Evolutionary conservation across 2,888 invertebrate genomes (phyloP).

Genomic region (Gandaritis pyraliata): DNA sequence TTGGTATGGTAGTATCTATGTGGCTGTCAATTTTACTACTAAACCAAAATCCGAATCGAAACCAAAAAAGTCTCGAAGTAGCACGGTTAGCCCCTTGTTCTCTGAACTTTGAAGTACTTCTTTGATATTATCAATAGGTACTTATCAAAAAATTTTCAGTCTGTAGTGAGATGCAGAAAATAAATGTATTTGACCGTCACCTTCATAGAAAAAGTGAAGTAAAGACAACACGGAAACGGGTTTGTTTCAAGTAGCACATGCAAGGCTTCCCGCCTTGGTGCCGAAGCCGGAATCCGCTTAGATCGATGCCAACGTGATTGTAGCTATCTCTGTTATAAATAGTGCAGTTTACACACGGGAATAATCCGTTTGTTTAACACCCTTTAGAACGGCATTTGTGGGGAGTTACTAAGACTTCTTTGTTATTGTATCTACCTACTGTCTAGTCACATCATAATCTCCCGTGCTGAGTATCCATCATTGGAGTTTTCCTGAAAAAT

Average conservation of each 20-base stretch:
- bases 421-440: neutral
- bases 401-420: conserved; percentile 25
- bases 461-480: too few species aligned
- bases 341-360: conserved; percentile 31
- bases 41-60: too few species aligned
- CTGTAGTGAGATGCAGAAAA: too few species aligned
- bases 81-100: too few species aligned
- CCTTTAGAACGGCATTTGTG: conserved; percentile 30
- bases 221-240: conserved; percentile 66
- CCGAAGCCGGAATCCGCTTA: conserved; percentile 69
- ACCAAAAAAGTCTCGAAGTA: too few species aligned
- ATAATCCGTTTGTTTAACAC: conserved; percentile 33
- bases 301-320: conserved; percentile 60
- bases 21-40: too few species aligned
- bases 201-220: conserved; percentile 56
- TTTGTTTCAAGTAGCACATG: conserved; percentile 55
- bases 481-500: too few species aligned
- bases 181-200: conserved; percentile 23
- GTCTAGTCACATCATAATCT: too few species aligned
- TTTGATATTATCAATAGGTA: too few species aligned
- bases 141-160: too few species aligned
- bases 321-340: conserved; percentile 42
- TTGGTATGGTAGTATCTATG: too few species aligned
- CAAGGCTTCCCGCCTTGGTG: conserved; percentile 70
- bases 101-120: too few species aligned